phyloP scores from a whole-genome alignment of 2,113 vertebrate genomes.

The Prionailurus viverrinus region DNA sequence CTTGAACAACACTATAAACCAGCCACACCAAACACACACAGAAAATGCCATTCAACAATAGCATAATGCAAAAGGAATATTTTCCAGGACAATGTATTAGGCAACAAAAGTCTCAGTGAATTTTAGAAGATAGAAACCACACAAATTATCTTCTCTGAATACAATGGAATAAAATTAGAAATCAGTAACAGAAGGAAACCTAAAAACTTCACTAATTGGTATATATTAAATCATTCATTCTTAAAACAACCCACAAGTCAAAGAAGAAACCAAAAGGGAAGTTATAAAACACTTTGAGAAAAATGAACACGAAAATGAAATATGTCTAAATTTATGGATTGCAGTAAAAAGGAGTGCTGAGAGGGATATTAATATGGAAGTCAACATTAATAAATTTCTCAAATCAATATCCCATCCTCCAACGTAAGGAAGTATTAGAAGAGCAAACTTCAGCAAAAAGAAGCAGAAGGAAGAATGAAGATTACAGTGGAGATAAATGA shows the following conservation, averaged over 20 bases:
- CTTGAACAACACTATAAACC: background rate
- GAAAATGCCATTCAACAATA: background rate
- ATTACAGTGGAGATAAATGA: background rate
- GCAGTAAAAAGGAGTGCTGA: background rate
- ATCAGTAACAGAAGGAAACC: background rate
- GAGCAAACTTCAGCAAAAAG: background rate
- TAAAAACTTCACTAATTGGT: background rate
- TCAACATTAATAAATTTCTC: background rate
- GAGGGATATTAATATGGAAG: background rate
- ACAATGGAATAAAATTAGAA: background rate
- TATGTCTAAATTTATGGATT: background rate
- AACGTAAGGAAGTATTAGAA: background rate
- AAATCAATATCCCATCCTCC: background rate
- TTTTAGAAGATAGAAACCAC: background rate
- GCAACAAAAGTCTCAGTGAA: background rate
- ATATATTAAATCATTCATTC: background rate
- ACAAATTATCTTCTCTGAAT: background rate
- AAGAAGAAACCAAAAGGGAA: background rate
- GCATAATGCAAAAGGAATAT: background rate
- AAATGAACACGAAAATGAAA: background rate
- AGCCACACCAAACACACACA: background rate
- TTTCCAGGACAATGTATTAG: background rate
- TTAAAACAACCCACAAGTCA: background rate
- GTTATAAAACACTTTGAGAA: background rate
- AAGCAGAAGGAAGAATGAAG: background rate